Percentiles rank a stretch among this genome's conserved stretches.
Evolutionary conservation across 1,140 invertebrate genomes (phyloP).

Genomic region (Sycophaga agraensis): DNA sequence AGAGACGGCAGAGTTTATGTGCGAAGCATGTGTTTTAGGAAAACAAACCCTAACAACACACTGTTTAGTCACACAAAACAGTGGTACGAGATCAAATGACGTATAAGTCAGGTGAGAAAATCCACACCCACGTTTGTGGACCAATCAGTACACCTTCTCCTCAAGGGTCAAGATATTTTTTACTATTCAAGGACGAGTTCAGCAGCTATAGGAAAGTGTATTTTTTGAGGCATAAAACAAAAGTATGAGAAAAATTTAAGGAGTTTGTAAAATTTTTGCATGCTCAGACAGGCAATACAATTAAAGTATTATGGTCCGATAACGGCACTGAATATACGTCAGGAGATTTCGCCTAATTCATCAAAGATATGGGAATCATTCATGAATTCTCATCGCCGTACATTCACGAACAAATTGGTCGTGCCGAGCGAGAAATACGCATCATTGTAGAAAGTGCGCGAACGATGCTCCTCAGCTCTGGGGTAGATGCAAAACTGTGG

Average conservation of each 20-base stretch:
- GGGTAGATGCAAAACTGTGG: constrained; percentile 47
- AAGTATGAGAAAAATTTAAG: constrained; percentile 44
- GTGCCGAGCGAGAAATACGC: constrained; percentile 47
- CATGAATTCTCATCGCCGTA: constrained; percentile 37
- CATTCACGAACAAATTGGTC: constrained; percentile 47
- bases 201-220: background rate
- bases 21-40: background rate
- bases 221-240: constrained; percentile 8
- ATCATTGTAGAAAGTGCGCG: too few species aligned
- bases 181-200: background rate
- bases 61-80: too few species aligned
- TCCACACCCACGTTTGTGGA: background rate
- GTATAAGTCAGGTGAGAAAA: background rate
- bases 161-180: background rate
- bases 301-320: constrained; percentile 34
- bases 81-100: background rate
- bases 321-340: constrained; percentile 25
- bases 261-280: constrained; percentile 37
- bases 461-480: constrained; percentile 41
- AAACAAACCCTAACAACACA: background rate
- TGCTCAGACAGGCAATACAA: constrained; percentile 39
- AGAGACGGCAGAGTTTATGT: too few species aligned
- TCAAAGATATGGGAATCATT: constrained; percentile 22
- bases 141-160: background rate
- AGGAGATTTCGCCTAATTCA: background rate